Evolutionary conservation across 2,888 invertebrate genomes (phyloP), one percentile per base, ranked within the genome.

Genomic region (Meteorus colon): DNA sequence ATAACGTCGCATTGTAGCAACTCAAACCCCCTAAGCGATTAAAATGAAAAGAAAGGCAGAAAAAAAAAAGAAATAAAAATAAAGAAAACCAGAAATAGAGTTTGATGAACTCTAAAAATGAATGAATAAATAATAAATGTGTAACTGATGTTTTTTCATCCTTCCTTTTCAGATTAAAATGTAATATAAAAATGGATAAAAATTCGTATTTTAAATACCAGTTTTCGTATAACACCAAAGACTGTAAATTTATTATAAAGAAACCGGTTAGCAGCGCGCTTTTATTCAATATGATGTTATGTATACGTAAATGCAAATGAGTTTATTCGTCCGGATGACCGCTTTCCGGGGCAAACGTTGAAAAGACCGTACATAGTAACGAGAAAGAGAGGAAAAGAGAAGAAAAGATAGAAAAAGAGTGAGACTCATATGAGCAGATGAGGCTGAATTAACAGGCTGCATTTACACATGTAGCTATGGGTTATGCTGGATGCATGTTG

Each of bases 281-380:
- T 72, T 69, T 72, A 72, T 62, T 72, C 72, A 55, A 55, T 55
- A 72, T 62, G 60, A 71, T 60, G 45, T 63, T 72, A 72, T 63
- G 62, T 62, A 48, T 63, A 72, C 72, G 63, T 48, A 72, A 63
- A 72, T 72, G 72, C 19, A 72, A 72, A 72, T 63, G 72, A 72
- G 72, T 72, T 63, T 72, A 72, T 63, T 72, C 62, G 62, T 72
- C 63, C 31, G 63, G 72, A 72, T 72, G 63, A 62, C 45, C 48
- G 62, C 48, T 72, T 72, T 72, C 72, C 72, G 72, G 63, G 55
- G 45, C 48, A 72, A 29, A 72, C 51, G 55, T 55, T 55, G 29
- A 48, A 72, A 63, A 63, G 62, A 62, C 31, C 62, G 45, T 55
- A 55, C 19, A 19, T 55, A 55, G 55, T 55, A 55, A 55, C n/a